Percentiles rank a stretch among this genome's conserved stretches.
Evolutionary conservation across 2,888 invertebrate species (phyloP).

Genomic region (Noctua comes): DNA sequence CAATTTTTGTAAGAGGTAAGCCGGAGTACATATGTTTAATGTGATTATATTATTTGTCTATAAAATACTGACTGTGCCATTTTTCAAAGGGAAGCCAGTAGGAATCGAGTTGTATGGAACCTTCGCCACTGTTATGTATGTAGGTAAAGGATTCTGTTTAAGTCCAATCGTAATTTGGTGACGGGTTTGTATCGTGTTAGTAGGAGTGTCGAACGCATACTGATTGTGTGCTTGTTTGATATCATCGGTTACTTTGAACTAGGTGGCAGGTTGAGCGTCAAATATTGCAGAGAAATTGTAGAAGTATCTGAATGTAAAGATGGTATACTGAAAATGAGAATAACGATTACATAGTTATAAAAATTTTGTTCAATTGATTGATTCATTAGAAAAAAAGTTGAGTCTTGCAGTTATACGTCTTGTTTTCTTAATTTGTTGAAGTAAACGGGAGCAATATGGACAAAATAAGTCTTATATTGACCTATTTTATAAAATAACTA

Average conservation of each 20-base stretch:
- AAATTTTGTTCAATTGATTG: background rate
- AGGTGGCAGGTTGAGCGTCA: background rate
- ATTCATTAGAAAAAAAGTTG: background rate
- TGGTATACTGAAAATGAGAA: background rate
- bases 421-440: background rate
- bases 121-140: too few species aligned
- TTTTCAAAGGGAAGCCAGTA: too few species aligned
- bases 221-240: conserved; percentile 44
- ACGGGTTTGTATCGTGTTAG: conserved; percentile 33
- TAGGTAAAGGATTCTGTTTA: conserved; percentile 44
- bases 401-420: background rate
- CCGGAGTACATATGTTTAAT: too few species aligned
- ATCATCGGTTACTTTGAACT: conserved; percentile 25
- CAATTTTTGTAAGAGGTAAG: too few species aligned
- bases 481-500: background rate
- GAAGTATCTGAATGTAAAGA: background rate
- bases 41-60: too few species aligned
- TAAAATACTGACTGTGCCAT: too few species aligned
- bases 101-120: too few species aligned
- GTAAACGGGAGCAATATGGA: background rate
- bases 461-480: background rate
- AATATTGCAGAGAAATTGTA: background rate
- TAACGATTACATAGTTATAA: background rate
- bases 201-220: conserved; percentile 25
- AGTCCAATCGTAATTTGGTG: conserved; percentile 46